Percentiles rank a stretch among this genome's conserved stretches.
phyloP scores from a whole-genome alignment of 2,797 vertebrate genomes.

The Eidolon dupreanum region DNA sequence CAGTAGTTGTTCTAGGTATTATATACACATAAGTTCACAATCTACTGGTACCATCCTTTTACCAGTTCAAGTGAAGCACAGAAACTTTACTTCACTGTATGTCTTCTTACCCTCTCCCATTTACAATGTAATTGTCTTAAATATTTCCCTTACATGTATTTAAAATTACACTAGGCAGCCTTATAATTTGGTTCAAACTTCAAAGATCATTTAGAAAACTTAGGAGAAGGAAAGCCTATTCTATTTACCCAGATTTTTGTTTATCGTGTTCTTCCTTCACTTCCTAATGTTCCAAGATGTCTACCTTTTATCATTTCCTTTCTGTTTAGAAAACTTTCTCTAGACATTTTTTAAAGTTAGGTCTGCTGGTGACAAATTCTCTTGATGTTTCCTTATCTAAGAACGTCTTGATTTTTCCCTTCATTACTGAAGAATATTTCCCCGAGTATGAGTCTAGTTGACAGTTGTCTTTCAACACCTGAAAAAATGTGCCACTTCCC shows the following conservation, averaged over 20 bases:
- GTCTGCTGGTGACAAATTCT: not conserved
- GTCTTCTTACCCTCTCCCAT: not conserved
- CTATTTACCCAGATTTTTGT: slow-evolving; percentile 16
- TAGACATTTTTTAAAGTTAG: not conserved
- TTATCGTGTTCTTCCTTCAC: slow-evolving; percentile 12
- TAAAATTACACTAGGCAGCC: not conserved
- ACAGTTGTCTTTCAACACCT: not conserved
- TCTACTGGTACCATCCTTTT: not conserved
- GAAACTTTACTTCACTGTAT: not conserved
- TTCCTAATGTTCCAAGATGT: not conserved
- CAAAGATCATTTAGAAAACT: slow-evolving; percentile 48
- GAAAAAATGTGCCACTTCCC: slow-evolving; percentile 40
- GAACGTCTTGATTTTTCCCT: not conserved
- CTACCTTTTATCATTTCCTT: slow-evolving; percentile 33
- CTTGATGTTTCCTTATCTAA: not conserved
- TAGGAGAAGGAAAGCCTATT: not conserved
- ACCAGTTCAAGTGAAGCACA: not conserved
- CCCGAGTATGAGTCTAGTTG: not conserved
- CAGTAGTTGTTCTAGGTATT: not conserved
- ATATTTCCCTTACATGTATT: not conserved
- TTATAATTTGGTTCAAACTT: not conserved
- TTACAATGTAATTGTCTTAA: not conserved
- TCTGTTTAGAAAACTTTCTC: slow-evolving; percentile 20
- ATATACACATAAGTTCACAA: not conserved
- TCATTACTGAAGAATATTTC: slow-evolving; percentile 23